Conservation (phyloP, 2,888 invertebrate species). For the Brachyptera putata region DNA sequence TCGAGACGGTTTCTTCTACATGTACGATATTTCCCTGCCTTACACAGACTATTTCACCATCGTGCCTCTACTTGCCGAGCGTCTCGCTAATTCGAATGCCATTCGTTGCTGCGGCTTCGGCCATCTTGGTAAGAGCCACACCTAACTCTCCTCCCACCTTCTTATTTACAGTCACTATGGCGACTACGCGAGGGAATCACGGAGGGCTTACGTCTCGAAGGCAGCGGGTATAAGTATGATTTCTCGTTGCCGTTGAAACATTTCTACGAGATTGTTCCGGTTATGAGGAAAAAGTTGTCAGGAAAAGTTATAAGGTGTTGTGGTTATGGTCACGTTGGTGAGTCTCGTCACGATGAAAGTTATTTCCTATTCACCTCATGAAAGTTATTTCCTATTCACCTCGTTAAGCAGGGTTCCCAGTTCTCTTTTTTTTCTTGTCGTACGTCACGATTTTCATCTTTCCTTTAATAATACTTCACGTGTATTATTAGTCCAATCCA, state of each 20-base stretch:
- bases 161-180: conserved; percentile 68
- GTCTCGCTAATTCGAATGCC: conserved; percentile 54
- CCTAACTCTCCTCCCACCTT: background rate
- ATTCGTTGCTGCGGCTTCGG: conserved; percentile 81
- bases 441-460: too few relatives aligned
- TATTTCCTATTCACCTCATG: too few relatives aligned
- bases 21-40: conserved; percentile 93
- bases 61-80: conserved; percentile 64
- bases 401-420: too few relatives aligned
- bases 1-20: conserved; percentile 83
- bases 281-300: conserved; percentile 61
- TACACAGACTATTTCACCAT: conserved; percentile 77
- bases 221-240: conserved; percentile 94
- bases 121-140: conserved; percentile 73
- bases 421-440: too few relatives aligned
- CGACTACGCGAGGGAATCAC: conserved; percentile 79
- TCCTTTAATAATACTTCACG: too few relatives aligned
- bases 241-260: conserved; percentile 78
- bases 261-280: conserved; percentile 81
- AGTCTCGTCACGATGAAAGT: too few relatives aligned
- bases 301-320: conserved; percentile 59
- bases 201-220: conserved; percentile 68
- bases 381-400: too few relatives aligned
- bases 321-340: conserved; percentile 95
- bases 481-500: too few relatives aligned